Conservation (phyloP, 2,113 vertebrate genomes). For the Glaucidium brasilianum region DNA sequence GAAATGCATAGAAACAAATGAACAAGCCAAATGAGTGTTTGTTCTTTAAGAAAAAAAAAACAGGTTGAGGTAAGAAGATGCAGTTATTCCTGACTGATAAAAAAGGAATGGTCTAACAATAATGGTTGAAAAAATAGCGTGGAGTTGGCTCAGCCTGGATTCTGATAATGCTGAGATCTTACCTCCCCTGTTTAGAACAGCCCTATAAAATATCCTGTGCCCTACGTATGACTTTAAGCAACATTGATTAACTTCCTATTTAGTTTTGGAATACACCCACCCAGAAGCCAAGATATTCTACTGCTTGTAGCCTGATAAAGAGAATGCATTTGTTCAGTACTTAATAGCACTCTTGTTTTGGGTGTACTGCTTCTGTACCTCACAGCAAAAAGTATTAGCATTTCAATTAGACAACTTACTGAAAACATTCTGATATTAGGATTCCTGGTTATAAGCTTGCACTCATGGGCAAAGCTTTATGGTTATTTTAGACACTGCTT, state of each 20-base stretch:
- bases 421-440: rapidly evolving
- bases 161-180: background rate
- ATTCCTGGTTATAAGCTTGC: background rate
- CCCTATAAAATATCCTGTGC: background rate
- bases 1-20: background rate
- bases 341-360: background rate
- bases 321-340: background rate
- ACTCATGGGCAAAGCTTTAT: background rate
- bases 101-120: background rate
- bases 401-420: background rate
- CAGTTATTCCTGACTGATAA: background rate
- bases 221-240: background rate
- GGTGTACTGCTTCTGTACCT: background rate
- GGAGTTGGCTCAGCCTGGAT: background rate
- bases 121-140: background rate
- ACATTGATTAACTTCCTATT: background rate
- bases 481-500: background rate
- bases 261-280: background rate
- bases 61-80: background rate
- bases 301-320: background rate
- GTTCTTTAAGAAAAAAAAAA: background rate
- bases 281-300: background rate
- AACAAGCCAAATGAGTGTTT: background rate
- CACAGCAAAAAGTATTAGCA: background rate
- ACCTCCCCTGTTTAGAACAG: background rate